phyloP scores from a whole-genome alignment of 30 jellyfish, hydroid and myxozoan genomes.

The Euphysa ruthae region DNA sequence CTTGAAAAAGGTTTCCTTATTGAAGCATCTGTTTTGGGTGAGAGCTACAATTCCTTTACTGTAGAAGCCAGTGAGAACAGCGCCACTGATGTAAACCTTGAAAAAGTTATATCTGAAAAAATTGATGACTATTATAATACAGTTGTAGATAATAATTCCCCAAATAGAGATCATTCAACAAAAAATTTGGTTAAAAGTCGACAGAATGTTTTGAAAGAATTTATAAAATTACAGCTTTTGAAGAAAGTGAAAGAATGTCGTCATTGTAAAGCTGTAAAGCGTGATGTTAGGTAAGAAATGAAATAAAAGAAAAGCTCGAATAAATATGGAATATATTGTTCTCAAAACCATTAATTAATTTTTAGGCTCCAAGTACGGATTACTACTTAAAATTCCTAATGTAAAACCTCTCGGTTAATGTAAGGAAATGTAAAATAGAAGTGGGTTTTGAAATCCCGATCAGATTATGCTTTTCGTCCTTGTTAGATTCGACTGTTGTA shows the following conservation, averaged over 20 bases:
- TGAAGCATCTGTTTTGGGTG: slow-evolving; percentile 43
- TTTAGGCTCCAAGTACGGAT: too few relatives aligned
- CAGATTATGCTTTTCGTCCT: too few relatives aligned
- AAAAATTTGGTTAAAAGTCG: slow-evolving; percentile 53
- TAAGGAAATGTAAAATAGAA: too few relatives aligned
- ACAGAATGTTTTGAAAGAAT: slow-evolving; percentile 44
- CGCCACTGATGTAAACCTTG: slow-evolving; percentile 24
- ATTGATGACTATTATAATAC: slow-evolving; percentile 28
- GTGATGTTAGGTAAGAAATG: slow-evolving; percentile 37
- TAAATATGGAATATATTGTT: too few relatives aligned
- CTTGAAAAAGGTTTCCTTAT: slow-evolving; percentile 56
- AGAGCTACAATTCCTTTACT: slow-evolving; percentile 25
- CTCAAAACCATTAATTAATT: too few relatives aligned
- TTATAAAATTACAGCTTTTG: slow-evolving; percentile 14
- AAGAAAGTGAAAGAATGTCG: slow-evolving; percentile 63
- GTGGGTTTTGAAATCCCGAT: too few relatives aligned
- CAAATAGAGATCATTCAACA: slow-evolving; percentile 12
- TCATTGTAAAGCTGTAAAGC: slow-evolving; percentile 48
- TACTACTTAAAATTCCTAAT: too few relatives aligned
- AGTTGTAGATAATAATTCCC: background rate
- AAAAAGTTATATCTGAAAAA: slow-evolving; percentile 31
- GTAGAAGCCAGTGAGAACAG: slow-evolving; percentile 28
- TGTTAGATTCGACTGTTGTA: too few relatives aligned
- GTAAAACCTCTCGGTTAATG: too few relatives aligned
- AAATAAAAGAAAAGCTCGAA: too few relatives aligned